A percentile compares a stretch with the other conserved stretches of the same genome.
Evolutionary conservation across 2,113 vertebrate genomes (phyloP).

Genomic region (Poicephalus meyeri): DNA sequence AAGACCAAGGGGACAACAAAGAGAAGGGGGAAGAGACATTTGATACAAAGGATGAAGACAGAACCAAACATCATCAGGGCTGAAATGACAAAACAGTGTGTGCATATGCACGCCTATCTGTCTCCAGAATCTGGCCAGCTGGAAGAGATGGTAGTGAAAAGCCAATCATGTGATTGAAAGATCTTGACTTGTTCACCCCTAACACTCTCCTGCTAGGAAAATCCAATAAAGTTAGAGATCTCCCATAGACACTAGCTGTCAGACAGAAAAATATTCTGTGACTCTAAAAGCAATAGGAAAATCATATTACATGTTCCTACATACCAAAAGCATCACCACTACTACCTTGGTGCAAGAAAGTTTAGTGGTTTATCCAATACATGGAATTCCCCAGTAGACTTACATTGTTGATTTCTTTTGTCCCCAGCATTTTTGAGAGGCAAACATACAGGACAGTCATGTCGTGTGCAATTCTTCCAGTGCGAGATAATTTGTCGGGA

Average conservation of each 20-base stretch:
- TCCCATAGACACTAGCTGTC: not conserved
- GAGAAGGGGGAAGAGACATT: not conserved
- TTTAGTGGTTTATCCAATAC: not conserved
- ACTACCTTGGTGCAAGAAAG: not conserved
- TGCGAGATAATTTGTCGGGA: slow-evolving; percentile 99
- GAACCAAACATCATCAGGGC: not conserved
- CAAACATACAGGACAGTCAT: slow-evolving; percentile 97
- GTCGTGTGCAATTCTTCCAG: slow-evolving; percentile 98
- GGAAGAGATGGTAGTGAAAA: not conserved
- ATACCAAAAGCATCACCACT: not conserved
- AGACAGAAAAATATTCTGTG: not conserved
- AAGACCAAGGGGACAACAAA: not conserved
- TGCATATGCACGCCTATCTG: fast-evolving
- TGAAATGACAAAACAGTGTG: not conserved
- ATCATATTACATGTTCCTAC: not conserved
- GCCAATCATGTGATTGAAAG: not conserved
- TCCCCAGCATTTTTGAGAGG: slow-evolving; percentile 98
- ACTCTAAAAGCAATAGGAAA: not conserved
- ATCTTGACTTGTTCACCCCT: not conserved
- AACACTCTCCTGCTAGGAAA: not conserved
- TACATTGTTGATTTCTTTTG: slow-evolving; percentile 97
- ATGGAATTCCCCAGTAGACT: slow-evolving; percentile 51
- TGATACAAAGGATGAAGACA: not conserved
- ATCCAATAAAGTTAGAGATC: not conserved
- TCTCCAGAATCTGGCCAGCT: not conserved